Evolutionary conservation across 2,113 vertebrate genomes (phyloP).

Genomic region (Tragelaphus imberbis): DNA sequence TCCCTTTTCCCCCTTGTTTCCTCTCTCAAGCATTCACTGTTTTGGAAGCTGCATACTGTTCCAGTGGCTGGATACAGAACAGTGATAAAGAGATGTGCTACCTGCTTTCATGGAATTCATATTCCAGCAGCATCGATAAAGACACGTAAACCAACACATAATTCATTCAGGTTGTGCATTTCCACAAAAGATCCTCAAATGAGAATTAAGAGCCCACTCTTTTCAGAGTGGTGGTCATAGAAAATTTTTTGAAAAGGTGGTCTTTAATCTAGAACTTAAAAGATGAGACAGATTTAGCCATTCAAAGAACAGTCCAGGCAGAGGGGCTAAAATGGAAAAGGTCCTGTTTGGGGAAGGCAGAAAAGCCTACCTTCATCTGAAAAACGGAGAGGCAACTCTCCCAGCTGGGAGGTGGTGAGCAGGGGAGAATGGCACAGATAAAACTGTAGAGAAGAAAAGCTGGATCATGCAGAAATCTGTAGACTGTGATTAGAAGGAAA

Average conservation of each 20-base stretch:
- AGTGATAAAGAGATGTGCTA: neutral
- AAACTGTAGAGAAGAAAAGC: neutral
- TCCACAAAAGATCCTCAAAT: neutral
- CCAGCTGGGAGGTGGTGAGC: rapidly evolving
- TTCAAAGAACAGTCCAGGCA: neutral
- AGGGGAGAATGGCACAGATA: neutral
- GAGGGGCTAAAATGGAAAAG: neutral
- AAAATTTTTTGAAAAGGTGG: neutral
- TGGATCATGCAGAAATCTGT: neutral
- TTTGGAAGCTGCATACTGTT: neutral
- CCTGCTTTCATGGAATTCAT: neutral
- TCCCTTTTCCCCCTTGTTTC: neutral
- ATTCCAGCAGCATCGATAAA: neutral
- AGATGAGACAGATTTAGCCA: neutral
- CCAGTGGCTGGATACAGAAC: neutral
- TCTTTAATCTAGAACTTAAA: neutral
- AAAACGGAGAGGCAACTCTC: neutral
- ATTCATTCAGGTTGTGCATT: neutral
- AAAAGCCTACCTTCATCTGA: neutral
- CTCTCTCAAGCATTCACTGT: neutral
- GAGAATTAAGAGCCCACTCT: neutral
- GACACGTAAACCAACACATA: neutral
- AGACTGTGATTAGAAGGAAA: neutral
- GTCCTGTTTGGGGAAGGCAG: neutral
- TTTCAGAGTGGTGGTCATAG: neutral